Evolutionary conservation across 2,888 invertebrate genomes (phyloP).

Genomic region (Chloromyia formosa): DNA sequence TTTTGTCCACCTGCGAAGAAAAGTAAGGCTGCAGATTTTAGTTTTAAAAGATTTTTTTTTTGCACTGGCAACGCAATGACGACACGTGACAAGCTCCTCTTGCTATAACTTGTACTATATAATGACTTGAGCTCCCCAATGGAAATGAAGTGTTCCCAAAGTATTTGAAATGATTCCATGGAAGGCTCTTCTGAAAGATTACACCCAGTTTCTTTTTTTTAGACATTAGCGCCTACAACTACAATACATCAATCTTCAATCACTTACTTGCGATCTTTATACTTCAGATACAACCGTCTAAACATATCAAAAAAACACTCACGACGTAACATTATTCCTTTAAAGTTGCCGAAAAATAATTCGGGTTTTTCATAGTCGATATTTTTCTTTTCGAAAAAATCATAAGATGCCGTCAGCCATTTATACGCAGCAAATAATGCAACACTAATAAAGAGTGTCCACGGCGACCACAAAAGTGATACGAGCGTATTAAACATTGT

Average conservation of each 20-base stretch:
- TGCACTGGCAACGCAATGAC: no score
- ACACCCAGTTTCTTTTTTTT: not conserved
- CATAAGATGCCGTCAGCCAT: not conserved
- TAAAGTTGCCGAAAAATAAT: not conserved
- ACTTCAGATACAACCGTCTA: not conserved
- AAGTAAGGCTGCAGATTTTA: no score
- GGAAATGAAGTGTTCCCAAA: not conserved
- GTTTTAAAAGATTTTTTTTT: no score
- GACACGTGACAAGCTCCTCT: no score
- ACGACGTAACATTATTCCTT: not conserved
- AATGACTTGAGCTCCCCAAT: not conserved
- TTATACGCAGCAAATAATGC: not conserved
- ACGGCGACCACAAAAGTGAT: not conserved
- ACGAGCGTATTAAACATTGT: not conserved
- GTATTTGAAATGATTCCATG: not conserved
- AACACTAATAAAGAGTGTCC: not conserved
- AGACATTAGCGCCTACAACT: not conserved
- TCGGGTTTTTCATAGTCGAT: not conserved
- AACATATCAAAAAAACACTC: not conserved
- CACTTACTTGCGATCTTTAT: not conserved
- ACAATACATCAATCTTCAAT: not conserved
- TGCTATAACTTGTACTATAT: no score
- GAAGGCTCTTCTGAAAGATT: not conserved
- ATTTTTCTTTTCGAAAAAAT: not conserved
- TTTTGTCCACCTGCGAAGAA: no score